Percentiles rank a stretch among this genome's conserved stretches.
phyloP scores from a whole-genome alignment of 2,797 vertebrate species.

The Neosilurus hyrtlii region DNA sequence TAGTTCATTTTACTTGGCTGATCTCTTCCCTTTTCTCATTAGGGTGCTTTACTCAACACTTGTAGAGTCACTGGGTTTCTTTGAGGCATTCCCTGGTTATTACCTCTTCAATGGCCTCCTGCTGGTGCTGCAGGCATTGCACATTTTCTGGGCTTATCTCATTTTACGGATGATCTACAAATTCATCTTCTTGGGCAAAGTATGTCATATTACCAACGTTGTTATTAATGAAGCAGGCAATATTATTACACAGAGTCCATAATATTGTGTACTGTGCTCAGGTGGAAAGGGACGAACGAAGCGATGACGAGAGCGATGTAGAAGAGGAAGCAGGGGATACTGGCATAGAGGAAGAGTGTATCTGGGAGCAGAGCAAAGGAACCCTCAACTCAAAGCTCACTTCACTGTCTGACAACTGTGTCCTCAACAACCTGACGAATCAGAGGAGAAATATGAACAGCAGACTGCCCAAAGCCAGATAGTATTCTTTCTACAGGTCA shows the following conservation, averaged over 20 bases:
- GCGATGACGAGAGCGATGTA: slow-evolving; percentile 84
- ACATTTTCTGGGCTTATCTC: slow-evolving; percentile 90
- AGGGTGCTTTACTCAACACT: slow-evolving; percentile 85
- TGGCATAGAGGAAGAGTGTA: slow-evolving; percentile 61
- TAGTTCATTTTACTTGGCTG: neutral
- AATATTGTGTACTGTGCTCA: slow-evolving; percentile 51
- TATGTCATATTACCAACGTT: slow-evolving; percentile 56
- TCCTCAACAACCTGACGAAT: slow-evolving; percentile 68
- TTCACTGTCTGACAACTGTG: slow-evolving; percentile 72
- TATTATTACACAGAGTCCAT: neutral
- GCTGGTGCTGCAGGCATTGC: slow-evolving; percentile 80
- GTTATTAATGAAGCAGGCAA: neutral
- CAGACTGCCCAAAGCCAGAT: slow-evolving; percentile 70
- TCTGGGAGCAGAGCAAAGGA: slow-evolving; percentile 61
- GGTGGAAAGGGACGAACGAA: slow-evolving; percentile 88
- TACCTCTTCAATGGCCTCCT: slow-evolving; percentile 87
- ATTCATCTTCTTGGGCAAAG: slow-evolving; percentile 82
- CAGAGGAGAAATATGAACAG: slow-evolving; percentile 68
- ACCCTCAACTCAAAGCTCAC: slow-evolving; percentile 67
- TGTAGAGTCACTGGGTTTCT: slow-evolving; percentile 75
- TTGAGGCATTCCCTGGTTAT: slow-evolving; percentile 83
- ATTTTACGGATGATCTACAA: slow-evolving; percentile 88
- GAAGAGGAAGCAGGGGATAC: slow-evolving; percentile 70
- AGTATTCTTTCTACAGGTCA: slow-evolving; percentile 48
- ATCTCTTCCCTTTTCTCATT: slow-evolving; percentile 33